These are phyloP conservation scores for Rhabdornis inornatus DNA, from an alignment of 2,113 vertebrate species.

Conservation along the genomic window DNA sequence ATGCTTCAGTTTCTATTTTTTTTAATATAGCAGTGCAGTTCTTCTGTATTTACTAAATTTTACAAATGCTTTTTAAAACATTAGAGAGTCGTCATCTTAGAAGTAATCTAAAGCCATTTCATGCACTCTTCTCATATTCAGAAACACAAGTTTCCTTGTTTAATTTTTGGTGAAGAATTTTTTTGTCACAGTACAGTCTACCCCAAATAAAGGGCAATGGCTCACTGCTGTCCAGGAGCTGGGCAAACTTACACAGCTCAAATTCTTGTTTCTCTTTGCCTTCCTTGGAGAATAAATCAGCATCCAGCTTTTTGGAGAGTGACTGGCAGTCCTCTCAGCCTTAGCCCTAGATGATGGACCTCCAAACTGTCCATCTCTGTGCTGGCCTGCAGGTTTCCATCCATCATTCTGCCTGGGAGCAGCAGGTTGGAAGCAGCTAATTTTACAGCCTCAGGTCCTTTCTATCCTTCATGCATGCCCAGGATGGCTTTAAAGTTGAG, in stretches of 20 bases:
- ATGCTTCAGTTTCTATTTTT: neutral
- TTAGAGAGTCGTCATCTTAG: neutral
- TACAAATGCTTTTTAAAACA: neutral
- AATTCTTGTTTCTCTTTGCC: neutral
- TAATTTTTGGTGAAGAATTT: neutral
- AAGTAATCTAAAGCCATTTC: neutral
- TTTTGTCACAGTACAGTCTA: neutral
- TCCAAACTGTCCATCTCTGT: neutral
- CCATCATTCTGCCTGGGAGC: neutral
- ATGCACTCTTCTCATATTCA: neutral
- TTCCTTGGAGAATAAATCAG: neutral
- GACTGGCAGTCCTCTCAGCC: neutral
- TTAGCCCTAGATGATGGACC: no score
- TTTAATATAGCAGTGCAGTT: neutral
- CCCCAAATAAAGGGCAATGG: neutral
- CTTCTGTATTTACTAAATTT: neutral
- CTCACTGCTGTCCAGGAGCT: neutral
- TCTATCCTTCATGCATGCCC: neutral
- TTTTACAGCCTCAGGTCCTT: neutral
- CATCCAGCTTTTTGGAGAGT: neutral
- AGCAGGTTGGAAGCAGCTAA: neutral
- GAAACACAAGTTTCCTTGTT: neutral
- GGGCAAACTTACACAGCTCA: neutral
- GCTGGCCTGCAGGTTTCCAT: neutral
- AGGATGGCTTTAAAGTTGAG: neutral